Base-by-base conservation (phyloP, 2,113 vertebrate species). In the Clarias batrachus region DNA sequence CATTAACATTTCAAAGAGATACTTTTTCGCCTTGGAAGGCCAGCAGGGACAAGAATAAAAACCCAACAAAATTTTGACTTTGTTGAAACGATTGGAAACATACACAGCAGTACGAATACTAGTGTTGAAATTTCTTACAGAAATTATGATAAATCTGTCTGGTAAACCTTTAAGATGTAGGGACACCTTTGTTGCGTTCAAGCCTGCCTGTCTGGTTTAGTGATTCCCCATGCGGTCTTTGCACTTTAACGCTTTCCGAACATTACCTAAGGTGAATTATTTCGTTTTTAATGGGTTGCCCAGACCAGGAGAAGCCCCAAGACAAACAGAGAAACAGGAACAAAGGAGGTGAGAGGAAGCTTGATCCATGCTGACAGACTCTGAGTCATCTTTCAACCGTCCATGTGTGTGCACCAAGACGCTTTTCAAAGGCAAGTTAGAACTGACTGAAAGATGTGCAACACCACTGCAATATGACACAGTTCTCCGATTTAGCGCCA, bases 381-480 rank as follows among this genome's bases (percentile, higher is more conserved):
- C 89, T 82, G 87, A 83, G 89, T 92, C 90, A 82, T 93, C 93
- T 94, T 94, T 95, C 93, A 95, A 87, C 92, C 91, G 92, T 82
- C 60, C 52, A 25, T 86, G 84, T 88, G 87, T 88, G 82, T 80
- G 82, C 78, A 77, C 52, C 63, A 84, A 85, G 77, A 82, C 68
- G 91, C 91, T 93, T 88, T 86, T 77, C 56, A 68, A 90, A 88
- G 79, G 63, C 81, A 76, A 37, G 76, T 62, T 68, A 84, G 77
- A 84, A 84, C 81, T 65, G 30, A 81, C 13, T 90, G 81, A 90
- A 88, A 88, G 81, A 90, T 73, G 66, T n/a, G 76, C 27, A 82
- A 88, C 82, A 84, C 27, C 84, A 3, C 83, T 81, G 33, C 73
- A 81, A 81, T 81, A 84, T 60, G 52, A 84, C 80, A 84, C 86